phyloP scores from a whole-genome alignment of 1,140 invertebrate genomes.

The Plectus sambesii region DNA sequence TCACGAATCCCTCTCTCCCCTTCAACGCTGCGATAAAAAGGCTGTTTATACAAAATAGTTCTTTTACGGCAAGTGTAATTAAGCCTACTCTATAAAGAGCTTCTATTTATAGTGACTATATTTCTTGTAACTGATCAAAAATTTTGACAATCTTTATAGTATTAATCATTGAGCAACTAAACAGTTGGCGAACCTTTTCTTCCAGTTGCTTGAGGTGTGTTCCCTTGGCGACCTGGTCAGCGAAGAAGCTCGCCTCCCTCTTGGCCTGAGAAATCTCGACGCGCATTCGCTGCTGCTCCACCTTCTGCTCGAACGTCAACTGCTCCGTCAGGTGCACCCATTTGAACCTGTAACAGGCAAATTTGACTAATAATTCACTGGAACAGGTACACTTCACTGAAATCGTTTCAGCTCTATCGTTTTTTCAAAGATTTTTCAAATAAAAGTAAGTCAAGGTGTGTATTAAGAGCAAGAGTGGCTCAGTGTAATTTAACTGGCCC shows the following conservation, averaged over 20 bases:
- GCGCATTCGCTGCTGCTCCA: slow-evolving; percentile 67
- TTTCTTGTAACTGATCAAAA: too few relatives aligned
- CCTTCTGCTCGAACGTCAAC: slow-evolving; percentile 74
- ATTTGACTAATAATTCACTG: slow-evolving; percentile 1
- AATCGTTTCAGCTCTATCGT: too few relatives aligned
- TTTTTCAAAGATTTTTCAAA: too few relatives aligned
- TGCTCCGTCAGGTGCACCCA: slow-evolving; percentile 86
- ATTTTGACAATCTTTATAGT: neutral
- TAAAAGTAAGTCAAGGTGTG: too few relatives aligned
- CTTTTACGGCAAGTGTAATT: too few relatives aligned
- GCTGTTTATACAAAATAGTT: too few relatives aligned
- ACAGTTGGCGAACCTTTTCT: slow-evolving; percentile 52
- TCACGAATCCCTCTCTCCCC: too few relatives aligned
- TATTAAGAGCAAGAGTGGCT: too few relatives aligned
- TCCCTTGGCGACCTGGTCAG: slow-evolving; percentile 67
- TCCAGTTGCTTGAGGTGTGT: slow-evolving; percentile 55
- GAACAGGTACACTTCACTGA: slow-evolving; percentile 3
- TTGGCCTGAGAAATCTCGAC: slow-evolving; percentile 61
- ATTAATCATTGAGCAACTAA: neutral
- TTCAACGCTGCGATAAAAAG: too few relatives aligned
- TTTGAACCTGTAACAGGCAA: slow-evolving; percentile 60
- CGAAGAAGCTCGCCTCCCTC: slow-evolving; percentile 70
- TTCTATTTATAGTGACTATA: too few relatives aligned
- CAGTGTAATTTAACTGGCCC: too few relatives aligned
- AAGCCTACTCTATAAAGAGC: too few relatives aligned